Conservation (phyloP, 2,113 vertebrate genomes). For the Lampris megalopsis region DNA sequence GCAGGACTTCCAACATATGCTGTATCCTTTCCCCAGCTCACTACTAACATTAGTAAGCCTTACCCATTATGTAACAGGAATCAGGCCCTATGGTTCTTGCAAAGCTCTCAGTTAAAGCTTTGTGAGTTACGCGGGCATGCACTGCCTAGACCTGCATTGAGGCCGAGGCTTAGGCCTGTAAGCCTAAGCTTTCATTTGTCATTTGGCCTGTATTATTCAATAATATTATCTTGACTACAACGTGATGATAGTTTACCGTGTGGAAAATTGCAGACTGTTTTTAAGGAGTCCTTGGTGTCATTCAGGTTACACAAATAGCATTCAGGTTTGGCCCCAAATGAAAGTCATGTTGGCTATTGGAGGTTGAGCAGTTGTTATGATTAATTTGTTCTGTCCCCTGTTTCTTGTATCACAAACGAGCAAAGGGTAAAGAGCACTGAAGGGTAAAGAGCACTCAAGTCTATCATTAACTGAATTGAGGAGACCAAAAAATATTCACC, state of each 20-base stretch:
- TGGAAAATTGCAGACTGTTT: not conserved
- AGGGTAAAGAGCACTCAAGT: too few species aligned
- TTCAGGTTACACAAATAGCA: not conserved
- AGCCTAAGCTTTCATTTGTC: conserved; percentile 29
- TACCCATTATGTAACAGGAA: conserved; percentile 60
- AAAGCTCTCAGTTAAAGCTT: conserved; percentile 43
- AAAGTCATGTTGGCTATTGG: not conserved
- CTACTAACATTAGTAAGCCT: conserved; percentile 42
- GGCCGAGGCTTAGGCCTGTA: conserved; percentile 16
- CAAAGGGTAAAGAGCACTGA: too few species aligned
- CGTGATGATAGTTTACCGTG: conserved; percentile 26
- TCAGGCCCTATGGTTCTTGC: conserved; percentile 28
- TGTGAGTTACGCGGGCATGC: conserved; percentile 50
- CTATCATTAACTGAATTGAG: too few species aligned
- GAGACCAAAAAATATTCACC: too few species aligned
- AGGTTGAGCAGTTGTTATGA: not conserved
- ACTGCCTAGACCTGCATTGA: not conserved
- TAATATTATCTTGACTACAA: conserved; percentile 3
- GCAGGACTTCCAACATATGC: conserved; percentile 46
- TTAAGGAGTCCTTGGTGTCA: too few species aligned
- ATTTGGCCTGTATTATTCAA: conserved; percentile 14
- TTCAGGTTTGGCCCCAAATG: not conserved
- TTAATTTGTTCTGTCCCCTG: conserved; percentile 1
- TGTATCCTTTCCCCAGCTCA: conserved; percentile 50
- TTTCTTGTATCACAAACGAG: not conserved